Conservation (phyloP, 2,888 invertebrate species). For the Schizaphis graminum region DNA sequence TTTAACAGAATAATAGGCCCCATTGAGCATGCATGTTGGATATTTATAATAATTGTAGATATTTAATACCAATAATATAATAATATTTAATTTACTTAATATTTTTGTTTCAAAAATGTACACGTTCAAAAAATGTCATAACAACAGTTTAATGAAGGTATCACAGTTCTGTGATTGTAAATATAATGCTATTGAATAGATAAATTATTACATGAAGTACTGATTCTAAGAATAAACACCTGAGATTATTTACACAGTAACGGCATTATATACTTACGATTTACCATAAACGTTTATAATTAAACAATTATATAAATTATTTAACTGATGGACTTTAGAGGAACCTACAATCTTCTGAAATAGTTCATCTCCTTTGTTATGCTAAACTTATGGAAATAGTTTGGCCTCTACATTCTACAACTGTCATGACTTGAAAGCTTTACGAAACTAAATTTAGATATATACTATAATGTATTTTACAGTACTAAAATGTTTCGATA, state of each 20-base stretch:
- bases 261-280: background rate
- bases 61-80: too few relatives aligned
- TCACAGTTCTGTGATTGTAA: background rate
- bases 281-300: slow-evolving; percentile 8
- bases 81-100: background rate
- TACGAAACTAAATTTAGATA: slow-evolving; percentile 29
- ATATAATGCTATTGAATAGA: background rate
- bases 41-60: too few relatives aligned
- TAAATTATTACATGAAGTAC: background rate
- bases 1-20: too few relatives aligned
- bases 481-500: background rate
- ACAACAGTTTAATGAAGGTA: background rate
- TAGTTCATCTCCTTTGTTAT: slow-evolving; percentile 41
- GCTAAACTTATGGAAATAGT: slow-evolving; percentile 32
- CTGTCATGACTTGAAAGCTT: slow-evolving; percentile 1
- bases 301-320: slow-evolving; percentile 12
- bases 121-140: background rate
- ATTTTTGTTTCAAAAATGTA: background rate
- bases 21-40: too few relatives aligned
- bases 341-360: slow-evolving; percentile 32
- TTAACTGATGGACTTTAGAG: slow-evolving; percentile 1
- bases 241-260: background rate
- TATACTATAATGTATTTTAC: background rate
- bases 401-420: background rate
- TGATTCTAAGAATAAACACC: background rate